Evolutionary conservation across 53 echinoderm and acorn worm genomes (phyloP), one percentile per base, ranked within the genome.

Genomic region (Zoroaster sp.): DNA sequence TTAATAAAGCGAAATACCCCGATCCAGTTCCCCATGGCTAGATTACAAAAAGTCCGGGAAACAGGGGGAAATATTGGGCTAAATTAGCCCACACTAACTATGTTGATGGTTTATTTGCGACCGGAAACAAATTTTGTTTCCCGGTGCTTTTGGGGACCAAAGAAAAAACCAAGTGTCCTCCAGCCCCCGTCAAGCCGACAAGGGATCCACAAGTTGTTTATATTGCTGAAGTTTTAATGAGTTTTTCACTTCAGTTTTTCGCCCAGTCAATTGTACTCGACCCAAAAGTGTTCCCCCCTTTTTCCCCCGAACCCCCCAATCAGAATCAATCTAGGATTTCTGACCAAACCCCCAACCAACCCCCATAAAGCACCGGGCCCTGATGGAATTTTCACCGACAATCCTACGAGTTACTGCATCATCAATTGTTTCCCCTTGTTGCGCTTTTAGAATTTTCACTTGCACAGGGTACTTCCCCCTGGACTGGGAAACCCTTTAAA

Each of bases 131-230:
- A n/a, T 20, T 0, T 9, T 15, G 66, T 66, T 66, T 66, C n/a
- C 66, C 1, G 66, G 66, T 66, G 66, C 66, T 67, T 67, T 32
- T 3, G 12, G 67, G 21, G 66, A 66, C 49, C 49, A 49, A 14
- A 49, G 49, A 49, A 49, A n/a, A 49, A 49, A 3, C 70, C 70
- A 69, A 35, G 70, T 69, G 74, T 20, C 74, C 40, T 40, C 74
- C 74, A 74, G 74, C 74, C 74, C 15, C 40, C 74, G 67, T 67
- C 67, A 67, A 67, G 33, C 67, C 67, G 8, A 67, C 67, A 67
- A 67, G 67, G 67, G 67, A 67, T 67, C 67, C 67, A 67, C 67
- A 67, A 67, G 67, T 23, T 67, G 67, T 5, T 67, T 17, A 67
- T 67, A 67, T 30, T 25, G 67, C 67, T 32, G 33, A 67, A 67